Evolutionary conservation across 2,113 vertebrate species (phyloP), one percentile per base, ranked within the genome.

Genomic region (Perccottus glenii): DNA sequence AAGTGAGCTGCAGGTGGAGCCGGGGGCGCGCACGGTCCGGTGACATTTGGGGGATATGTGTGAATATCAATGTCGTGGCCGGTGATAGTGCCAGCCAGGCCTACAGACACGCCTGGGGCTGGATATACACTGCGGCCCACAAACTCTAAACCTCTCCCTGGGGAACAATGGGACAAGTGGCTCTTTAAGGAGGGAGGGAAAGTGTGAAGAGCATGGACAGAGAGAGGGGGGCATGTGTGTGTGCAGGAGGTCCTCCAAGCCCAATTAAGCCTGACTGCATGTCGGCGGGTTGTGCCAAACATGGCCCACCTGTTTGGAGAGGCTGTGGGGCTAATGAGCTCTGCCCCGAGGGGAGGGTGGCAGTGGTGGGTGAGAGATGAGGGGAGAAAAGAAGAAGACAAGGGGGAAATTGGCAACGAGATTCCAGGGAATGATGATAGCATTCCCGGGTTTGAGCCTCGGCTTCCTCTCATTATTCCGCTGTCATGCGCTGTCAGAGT

Each of bases 291-390:
- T 80, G 84, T 82, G 90, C 90, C 91, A 92, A 93, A 90, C 88
- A 91, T 88, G 89, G 84, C 85, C 88, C 88, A 87, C 82, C 88
- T 91, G 87, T 85, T 88, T 84, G 82, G 80, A 87, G 70, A 67
- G 90, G 78, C 88, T 83, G 86, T 62, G 82, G 80, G 90, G 87
- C 87, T 92, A 92, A 92, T 91, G 90, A 92, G 89, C 82, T 73
- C 72, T 46, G 87, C 78, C 83, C 52, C 86, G 67, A 55, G 78
- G 74, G 69, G 62, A 63, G 43, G 70, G 59, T 8, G 42, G 57
- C 11, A 14, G n/a, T 42, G n/a, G 36, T 33, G 49, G 67, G 45
- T 16, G 40, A 62, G 72, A 61, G 32, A 57, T 53, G 62, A 64
- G 47, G 33, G 35, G 58, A 15, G 52, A 52, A 10, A 32, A 44